These are phyloP conservation scores for Miltochrista miniata DNA, from an alignment of 2,888 invertebrate genomes.

Conservation along the genomic window DNA sequence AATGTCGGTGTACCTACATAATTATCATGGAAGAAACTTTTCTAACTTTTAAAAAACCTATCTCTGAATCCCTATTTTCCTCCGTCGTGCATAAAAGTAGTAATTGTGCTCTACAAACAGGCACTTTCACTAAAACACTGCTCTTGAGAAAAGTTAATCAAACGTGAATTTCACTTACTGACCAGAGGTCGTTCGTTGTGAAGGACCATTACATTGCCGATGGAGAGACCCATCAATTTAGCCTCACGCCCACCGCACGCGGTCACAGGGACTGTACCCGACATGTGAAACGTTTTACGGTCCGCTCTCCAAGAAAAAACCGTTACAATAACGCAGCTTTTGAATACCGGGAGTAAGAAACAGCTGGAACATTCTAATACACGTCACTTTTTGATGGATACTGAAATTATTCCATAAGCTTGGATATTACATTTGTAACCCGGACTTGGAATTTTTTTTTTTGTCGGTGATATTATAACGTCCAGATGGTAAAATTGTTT, in stretches of 20 bases:
- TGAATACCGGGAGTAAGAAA: conserved; percentile 43
- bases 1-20: too few species aligned
- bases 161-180: conserved; percentile 80
- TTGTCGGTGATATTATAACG: too few species aligned
- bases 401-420: conserved; percentile 26
- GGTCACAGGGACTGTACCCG: conserved; percentile 64
- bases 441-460: too few species aligned
- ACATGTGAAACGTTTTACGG: conserved; percentile 68
- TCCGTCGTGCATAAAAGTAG: too few species aligned
- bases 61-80: too few species aligned
- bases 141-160: conserved; percentile 75
- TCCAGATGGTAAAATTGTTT: too few species aligned
- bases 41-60: too few species aligned
- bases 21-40: too few species aligned
- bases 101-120: conserved; percentile 17
- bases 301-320: conserved; percentile 45
- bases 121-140: conserved; percentile 52
- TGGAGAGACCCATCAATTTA: conserved; percentile 81
- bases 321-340: conserved; percentile 68
- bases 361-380: conserved; percentile 39
- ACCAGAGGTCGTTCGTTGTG: conserved; percentile 75
- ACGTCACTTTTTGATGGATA: conserved; percentile 40
- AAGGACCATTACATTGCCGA: conserved; percentile 80
- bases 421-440: not conserved
- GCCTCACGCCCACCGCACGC: conserved; percentile 78